Conservation (phyloP, 2,113 vertebrate genomes). For the Takifugu flavidus region DNA sequence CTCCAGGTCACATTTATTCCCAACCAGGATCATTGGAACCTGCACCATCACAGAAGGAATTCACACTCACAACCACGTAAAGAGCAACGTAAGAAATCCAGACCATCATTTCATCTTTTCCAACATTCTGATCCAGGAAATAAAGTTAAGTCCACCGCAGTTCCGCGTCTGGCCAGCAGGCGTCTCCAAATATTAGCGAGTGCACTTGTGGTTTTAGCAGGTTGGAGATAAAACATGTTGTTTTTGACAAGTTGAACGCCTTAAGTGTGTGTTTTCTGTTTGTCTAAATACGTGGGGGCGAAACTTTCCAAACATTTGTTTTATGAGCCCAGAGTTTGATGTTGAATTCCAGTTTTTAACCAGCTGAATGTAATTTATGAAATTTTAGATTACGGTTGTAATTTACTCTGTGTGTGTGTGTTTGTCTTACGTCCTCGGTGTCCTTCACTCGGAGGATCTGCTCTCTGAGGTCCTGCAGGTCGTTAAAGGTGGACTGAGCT, state of each 20-base stretch:
- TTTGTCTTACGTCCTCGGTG: conserved; percentile 62
- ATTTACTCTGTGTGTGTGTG: neutral
- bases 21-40: conserved; percentile 98
- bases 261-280: too few relatives aligned
- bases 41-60: conserved; percentile 44
- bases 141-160: neutral
- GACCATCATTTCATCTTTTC: too few relatives aligned
- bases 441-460: conserved; percentile 71
- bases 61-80: neutral
- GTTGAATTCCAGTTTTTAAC: too few relatives aligned
- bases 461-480: conserved; percentile 68
- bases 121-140: too few relatives aligned
- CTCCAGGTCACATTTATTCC: conserved; percentile 98
- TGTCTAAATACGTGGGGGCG: too few relatives aligned
- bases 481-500: conserved; percentile 70
- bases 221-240: too few relatives aligned
- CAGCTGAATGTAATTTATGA: too few relatives aligned
- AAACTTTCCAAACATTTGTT: too few relatives aligned
- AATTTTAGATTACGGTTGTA: neutral
- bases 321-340: too few relatives aligned
- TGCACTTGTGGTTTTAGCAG: too few relatives aligned
- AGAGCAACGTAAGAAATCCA: neutral
- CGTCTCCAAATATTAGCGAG: neutral
- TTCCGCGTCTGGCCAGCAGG: neutral
- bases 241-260: too few relatives aligned